Evolutionary conservation across 2,113 vertebrate species (phyloP).

Genomic region (Cariama cristata): DNA sequence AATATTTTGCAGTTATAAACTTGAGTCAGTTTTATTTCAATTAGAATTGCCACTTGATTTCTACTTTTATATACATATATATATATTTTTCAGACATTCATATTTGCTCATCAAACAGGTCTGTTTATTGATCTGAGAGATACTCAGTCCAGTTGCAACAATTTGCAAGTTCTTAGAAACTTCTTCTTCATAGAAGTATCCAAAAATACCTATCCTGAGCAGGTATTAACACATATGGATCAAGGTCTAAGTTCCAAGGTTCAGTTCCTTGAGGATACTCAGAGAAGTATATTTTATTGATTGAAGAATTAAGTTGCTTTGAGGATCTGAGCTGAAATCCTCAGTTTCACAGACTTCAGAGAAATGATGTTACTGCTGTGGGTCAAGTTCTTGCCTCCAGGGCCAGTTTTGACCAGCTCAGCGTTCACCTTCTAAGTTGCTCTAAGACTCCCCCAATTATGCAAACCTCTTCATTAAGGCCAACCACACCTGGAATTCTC

Average conservation of each 20-base stretch:
- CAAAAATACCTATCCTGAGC: neutral
- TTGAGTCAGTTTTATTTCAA: neutral
- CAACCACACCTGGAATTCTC: constrained; percentile 17
- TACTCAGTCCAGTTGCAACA: neutral
- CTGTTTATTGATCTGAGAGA: neutral
- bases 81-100: neutral
- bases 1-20: neutral
- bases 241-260: constrained; percentile 27
- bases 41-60: neutral
- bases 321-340: constrained; percentile 25
- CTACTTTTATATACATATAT: neutral
- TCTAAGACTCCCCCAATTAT: constrained; percentile 4
- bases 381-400: constrained; percentile 38
- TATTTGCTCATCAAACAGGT: neutral
- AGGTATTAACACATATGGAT: neutral
- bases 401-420: neutral
- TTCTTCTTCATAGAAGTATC: neutral
- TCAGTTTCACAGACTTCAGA: constrained; percentile 2
- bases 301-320: constrained; percentile 57
- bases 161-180: neutral
- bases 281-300: constrained; percentile 44
- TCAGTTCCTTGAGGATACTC: neutral
- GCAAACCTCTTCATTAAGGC: neutral
- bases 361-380: neutral
- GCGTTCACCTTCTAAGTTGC: neutral